A percentile compares a stretch with the other conserved stretches of the same genome.
Conservation (phyloP, 1,140 invertebrate genomes). For the Apis cerana region DNA sequence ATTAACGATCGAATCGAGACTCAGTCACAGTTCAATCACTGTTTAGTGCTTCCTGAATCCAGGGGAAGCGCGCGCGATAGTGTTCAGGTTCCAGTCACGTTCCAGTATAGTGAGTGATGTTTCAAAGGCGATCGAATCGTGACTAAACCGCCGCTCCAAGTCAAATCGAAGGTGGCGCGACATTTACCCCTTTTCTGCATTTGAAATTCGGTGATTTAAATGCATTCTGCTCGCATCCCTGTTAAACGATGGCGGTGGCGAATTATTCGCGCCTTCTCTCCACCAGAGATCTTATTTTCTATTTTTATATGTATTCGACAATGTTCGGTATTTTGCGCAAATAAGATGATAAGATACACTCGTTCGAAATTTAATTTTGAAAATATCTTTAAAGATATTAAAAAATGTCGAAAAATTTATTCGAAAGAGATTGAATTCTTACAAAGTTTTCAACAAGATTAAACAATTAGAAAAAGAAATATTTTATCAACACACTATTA, state of each 20-base stretch:
- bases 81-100: constrained; percentile 36
- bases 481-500: not conserved
- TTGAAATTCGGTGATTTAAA: constrained; percentile 34
- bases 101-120: constrained; percentile 21
- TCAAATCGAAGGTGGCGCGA: constrained; percentile 15
- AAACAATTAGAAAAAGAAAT: not conserved
- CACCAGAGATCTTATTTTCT: too few species aligned
- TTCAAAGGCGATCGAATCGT: constrained; percentile 40
- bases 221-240: constrained; percentile 4
- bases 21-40: constrained; percentile 36
- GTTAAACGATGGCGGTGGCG: not conserved
- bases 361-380: too few species aligned
- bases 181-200: not conserved
- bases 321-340: too few species aligned
- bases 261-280: not conserved
- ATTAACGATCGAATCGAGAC: not conserved
- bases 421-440: too few species aligned
- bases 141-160: constrained; percentile 8
- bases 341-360: too few species aligned
- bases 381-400: too few species aligned
- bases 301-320: too few species aligned
- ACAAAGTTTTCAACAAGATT: too few species aligned
- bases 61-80: not conserved
- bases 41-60: constrained; percentile 36
- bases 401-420: too few species aligned